These are phyloP conservation scores for Bombus confusus DNA, from an alignment of 1,140 invertebrate species.

Conservation along the genomic window DNA sequence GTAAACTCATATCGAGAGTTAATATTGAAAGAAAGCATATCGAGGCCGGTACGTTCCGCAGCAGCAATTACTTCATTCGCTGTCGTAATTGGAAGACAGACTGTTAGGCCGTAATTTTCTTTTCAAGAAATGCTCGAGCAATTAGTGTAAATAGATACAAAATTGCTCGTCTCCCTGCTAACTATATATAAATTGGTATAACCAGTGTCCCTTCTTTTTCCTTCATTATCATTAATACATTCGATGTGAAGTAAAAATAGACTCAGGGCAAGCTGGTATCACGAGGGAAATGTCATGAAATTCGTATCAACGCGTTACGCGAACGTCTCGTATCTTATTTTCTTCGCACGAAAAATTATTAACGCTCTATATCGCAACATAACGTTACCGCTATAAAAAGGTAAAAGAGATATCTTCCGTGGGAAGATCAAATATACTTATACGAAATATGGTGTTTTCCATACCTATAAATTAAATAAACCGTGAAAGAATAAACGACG, in stretches of 20 bases:
- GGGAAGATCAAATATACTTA: not conserved
- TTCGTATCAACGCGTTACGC: too few relatives aligned
- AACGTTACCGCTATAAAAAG: not conserved
- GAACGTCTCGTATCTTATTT: not conserved
- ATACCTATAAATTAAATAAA: not conserved
- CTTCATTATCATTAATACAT: not conserved
- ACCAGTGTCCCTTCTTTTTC: not conserved
- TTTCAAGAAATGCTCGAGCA: constrained; percentile 24
- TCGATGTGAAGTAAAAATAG: not conserved
- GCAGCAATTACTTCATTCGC: constrained; percentile 20
- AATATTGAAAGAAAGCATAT: constrained; percentile 31
- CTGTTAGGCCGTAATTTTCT: constrained; percentile 4
- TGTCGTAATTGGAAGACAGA: constrained; percentile 9
- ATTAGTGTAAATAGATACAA: constrained; percentile 17
- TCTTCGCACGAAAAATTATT: not conserved
- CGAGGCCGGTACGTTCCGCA: not conserved
- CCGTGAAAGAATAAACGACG: not conserved
- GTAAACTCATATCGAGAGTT: constrained; percentile 13
- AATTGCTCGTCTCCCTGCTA: not conserved
- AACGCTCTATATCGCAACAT: not conserved
- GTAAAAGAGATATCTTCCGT: not conserved
- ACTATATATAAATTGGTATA: constrained; percentile 8
- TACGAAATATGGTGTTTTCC: fast-evolving
- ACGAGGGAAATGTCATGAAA: too few relatives aligned
- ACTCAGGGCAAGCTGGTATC: not conserved